These are phyloP conservation scores for Theocolax elegans DNA, from an alignment of 1,140 invertebrate species.

Conservation along the genomic window DNA sequence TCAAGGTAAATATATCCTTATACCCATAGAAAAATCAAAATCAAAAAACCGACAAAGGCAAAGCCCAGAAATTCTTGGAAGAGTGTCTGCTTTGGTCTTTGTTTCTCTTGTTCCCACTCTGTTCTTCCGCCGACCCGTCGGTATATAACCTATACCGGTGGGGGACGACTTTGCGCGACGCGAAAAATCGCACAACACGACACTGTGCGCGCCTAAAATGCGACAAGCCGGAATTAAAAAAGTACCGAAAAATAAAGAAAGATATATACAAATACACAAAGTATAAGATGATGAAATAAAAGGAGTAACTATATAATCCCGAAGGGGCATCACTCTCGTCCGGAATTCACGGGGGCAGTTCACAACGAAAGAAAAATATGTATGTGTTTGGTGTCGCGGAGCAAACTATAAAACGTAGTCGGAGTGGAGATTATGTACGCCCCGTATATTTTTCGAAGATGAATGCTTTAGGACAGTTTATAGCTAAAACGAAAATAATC, in stretches of 20 bases:
- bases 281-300: no score
- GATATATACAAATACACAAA: no score
- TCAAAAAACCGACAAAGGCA: constrained; percentile 4
- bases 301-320: not conserved
- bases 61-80: constrained; percentile 15
- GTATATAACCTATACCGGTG: no score
- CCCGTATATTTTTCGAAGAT: constrained; percentile 8
- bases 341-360: not conserved
- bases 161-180: not conserved
- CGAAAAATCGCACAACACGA: constrained; percentile 21
- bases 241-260: not conserved
- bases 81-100: not conserved
- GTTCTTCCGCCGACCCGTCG: not conserved
- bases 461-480: not conserved
- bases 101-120: not conserved
- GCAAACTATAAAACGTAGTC: no score
- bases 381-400: no score
- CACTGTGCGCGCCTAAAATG: not conserved
- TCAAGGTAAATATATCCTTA: no score
- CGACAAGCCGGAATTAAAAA: not conserved
- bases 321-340: not conserved
- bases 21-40: constrained; percentile 12
- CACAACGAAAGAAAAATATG: no score
- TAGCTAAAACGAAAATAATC: no score
- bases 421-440: not conserved